Conservation (phyloP, 2,113 vertebrate species). For the Columba livia region DNA sequence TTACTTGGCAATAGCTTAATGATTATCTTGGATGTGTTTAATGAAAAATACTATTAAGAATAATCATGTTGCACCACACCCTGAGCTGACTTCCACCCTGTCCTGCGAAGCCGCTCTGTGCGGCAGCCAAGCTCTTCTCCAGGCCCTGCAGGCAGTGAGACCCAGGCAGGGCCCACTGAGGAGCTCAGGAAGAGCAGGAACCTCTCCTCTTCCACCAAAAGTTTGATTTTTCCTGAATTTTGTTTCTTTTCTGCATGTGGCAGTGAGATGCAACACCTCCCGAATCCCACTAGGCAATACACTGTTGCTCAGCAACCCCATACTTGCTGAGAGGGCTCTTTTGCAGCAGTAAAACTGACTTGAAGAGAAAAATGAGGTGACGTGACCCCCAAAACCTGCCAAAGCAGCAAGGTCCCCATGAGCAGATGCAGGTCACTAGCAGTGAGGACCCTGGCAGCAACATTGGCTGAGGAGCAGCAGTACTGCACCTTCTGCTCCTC, state of each 20-base stretch:
- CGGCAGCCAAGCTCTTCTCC: conserved; percentile 23
- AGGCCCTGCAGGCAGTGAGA: background rate
- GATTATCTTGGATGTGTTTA: conserved; percentile 27
- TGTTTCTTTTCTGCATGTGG: background rate
- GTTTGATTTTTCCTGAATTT: conserved; percentile 10
- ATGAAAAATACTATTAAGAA: conserved; percentile 13
- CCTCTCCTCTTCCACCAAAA: conserved; percentile 26
- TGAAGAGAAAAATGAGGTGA: background rate
- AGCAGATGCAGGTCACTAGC: background rate
- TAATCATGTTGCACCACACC: conserved; percentile 22
- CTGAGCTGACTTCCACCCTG: conserved; percentile 21
- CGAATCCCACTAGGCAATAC: background rate
- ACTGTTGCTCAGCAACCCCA: conserved; percentile 34
- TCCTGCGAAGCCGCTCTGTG: background rate
- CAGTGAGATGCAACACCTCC: background rate
- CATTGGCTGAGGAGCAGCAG: background rate
- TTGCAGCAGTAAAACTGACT: background rate
- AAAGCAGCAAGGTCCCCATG: background rate
- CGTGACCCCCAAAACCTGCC: background rate
- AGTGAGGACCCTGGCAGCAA: background rate
- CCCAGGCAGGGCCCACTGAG: background rate
- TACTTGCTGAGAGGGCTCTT: conserved; percentile 22
- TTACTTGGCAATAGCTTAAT: conserved; percentile 3
- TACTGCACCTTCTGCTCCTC: background rate
- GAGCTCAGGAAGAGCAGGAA: conserved; percentile 4